Base-by-base conservation (phyloP, 2,888 invertebrate species). In the Drosophila robusta region DNA sequence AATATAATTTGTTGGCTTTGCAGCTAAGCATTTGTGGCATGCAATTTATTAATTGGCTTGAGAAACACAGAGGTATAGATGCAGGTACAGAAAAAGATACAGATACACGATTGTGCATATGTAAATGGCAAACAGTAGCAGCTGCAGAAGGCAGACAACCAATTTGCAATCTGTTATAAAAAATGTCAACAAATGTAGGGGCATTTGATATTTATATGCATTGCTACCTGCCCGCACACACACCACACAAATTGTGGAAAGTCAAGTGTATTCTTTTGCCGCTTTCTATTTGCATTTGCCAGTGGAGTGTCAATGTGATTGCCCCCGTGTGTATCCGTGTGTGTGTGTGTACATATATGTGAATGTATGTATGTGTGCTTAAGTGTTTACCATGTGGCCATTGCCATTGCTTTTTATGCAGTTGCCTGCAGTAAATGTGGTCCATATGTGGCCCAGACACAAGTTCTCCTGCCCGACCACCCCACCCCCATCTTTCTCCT, bases 111-210 rank as follows among this genome's bases (percentile, higher is more conserved):
- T 2, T 18, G 26, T 60, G 22, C 55, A 55, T 56, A 36, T 9
- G 42, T 1, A 39, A 66, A 52, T 46, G 45, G 32, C 42, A 46
- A 61, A 29, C 9, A 29, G 26, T 1, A 29, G 65, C 70, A 85
- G 88, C 80, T 86, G 79, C 63, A 78, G 55, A 63, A 60, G 50
- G 65, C 69, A 67, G 70, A 72, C 70, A 87, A 67, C 70, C 83
- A 87, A 83, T 86, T 83, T 83, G 80, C 74, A 76, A 85, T 86
- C 69, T 62, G 74, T 83, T 86, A 83, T 88, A 69, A 79, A 74
- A 77, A 83, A 66, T 82, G 83, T 78, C 76, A 77, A 67, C 71
- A 80, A 71, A 75, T 75, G 70, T 56, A 44, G 32, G 50, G 32
- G 77, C 57, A 65, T 82, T 75, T 64, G 60, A 83, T 80, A 78